These are phyloP conservation scores for Flexamia atlantica DNA, from an alignment of 2,888 invertebrate genomes.

Conservation along the genomic window DNA sequence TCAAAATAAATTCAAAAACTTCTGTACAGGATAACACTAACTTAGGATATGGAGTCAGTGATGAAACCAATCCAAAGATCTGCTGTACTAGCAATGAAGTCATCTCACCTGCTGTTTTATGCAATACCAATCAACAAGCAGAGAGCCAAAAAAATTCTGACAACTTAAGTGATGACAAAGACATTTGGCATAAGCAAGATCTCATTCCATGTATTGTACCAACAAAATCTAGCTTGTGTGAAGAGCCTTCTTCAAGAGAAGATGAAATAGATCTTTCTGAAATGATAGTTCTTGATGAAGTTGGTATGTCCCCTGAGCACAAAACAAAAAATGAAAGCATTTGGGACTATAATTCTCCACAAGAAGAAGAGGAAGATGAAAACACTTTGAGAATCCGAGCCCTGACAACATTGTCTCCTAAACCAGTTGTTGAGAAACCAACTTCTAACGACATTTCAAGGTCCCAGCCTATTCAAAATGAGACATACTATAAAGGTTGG, in stretches of 20 bases:
- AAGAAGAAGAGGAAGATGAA: conserved; percentile 45
- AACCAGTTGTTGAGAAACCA: not conserved
- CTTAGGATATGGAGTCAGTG: not conserved
- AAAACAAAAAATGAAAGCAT: conserved; percentile 23
- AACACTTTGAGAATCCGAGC: conserved; percentile 38
- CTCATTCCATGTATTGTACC: not conserved
- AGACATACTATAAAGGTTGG: not conserved
- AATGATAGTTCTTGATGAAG: conserved; percentile 60
- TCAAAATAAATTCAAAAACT: not conserved
- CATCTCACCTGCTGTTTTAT: not conserved
- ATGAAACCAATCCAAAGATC: not conserved
- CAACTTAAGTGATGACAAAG: not conserved
- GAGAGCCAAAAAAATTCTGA: not conserved
- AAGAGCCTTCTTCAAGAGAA: not conserved
- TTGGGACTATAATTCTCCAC: not conserved
- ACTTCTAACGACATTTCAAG: not conserved
- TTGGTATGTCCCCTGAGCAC: conserved; percentile 58
- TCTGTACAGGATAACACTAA: not conserved
- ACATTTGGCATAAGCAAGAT: not conserved
- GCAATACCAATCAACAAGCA: not conserved
- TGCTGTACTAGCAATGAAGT: not conserved
- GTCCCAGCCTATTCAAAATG: not conserved
- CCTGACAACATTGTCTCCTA: conserved; percentile 41
- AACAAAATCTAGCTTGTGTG: not conserved
- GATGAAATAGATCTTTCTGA: conserved; percentile 57